Percentiles rank a stretch among this genome's conserved stretches.
phyloP scores from a whole-genome alignment of 2,888 invertebrate species.

The Drosophila atripex region DNA sequence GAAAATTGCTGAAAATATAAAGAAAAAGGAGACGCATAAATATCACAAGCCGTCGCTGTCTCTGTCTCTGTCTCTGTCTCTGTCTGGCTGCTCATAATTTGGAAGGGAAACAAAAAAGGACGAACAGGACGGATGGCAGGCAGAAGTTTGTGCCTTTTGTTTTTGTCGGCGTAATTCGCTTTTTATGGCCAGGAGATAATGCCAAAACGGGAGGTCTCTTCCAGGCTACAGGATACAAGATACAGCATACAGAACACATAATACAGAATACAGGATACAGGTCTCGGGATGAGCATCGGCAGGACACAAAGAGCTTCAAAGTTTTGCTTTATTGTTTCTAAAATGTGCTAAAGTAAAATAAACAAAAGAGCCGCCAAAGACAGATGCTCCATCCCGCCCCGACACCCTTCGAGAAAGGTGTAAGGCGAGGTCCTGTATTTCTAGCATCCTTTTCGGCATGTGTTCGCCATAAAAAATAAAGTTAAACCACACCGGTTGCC shows the following conservation, averaged over 20 bases:
- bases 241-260: too few relatives aligned
- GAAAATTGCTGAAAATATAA: constrained; percentile 56
- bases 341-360: constrained; percentile 73
- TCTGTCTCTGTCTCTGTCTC: neutral
- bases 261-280: constrained; percentile 5
- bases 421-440: neutral
- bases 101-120: constrained; percentile 5
- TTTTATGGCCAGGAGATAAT: constrained; percentile 52
- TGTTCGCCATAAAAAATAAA: constrained; percentile 28
- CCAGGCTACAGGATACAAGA: too few relatives aligned
- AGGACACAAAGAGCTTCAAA: constrained; percentile 69
- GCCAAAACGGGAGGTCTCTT: too few relatives aligned
- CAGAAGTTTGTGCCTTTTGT: constrained; percentile 50
- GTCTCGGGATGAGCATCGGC: constrained; percentile 23
- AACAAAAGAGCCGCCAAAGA: constrained; percentile 56
- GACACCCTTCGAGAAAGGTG: constrained; percentile 4
- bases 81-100: constrained; percentile 47
- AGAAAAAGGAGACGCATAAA: constrained; percentile 45
- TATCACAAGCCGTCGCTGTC: constrained; percentile 12
- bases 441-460: constrained; percentile 13
- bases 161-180: constrained; percentile 59
- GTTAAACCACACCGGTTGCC: constrained; percentile 1
- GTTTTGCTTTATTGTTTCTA: constrained; percentile 76
- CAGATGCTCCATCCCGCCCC: constrained; percentile 18
- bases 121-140: constrained; percentile 1